Percentiles rank a stretch among this genome's conserved stretches.
phyloP scores from a whole-genome alignment of 1,140 invertebrate genomes.

The Heliconius congener region DNA sequence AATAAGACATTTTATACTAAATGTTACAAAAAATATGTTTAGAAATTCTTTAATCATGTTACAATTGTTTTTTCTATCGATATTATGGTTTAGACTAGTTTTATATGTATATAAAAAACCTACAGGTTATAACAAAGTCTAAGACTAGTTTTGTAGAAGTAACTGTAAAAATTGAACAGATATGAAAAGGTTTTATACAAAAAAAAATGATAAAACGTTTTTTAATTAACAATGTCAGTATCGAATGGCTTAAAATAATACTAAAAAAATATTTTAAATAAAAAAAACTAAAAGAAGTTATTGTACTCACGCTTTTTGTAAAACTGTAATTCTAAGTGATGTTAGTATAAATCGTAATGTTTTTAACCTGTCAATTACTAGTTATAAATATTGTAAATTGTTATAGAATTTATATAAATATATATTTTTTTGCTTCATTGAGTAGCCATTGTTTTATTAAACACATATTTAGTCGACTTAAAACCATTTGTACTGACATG shows the following conservation, averaged over 20 bases:
- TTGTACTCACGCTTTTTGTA: no score
- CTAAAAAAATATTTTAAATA: neutral
- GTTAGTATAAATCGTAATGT: no score
- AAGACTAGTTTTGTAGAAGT: neutral
- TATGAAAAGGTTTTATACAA: neutral
- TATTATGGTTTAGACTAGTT: neutral
- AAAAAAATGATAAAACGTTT: neutral
- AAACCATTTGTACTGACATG: constrained; percentile 5
- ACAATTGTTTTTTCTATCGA: constrained; percentile 12
- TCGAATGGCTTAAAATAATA: neutral
- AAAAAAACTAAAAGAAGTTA: no score
- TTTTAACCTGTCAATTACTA: no score
- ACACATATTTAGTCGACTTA: neutral
- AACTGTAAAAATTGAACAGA: neutral
- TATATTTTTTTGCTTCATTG: no score
- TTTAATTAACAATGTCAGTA: constrained; percentile 6
- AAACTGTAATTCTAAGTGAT: no score
- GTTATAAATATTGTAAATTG: no score
- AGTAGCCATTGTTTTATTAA: neutral
- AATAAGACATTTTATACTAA: constrained; percentile 61
- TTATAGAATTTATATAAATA: no score
- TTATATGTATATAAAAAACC: neutral
- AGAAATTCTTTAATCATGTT: constrained; percentile 19
- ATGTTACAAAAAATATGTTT: constrained; percentile 50
- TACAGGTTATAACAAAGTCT: neutral